These are phyloP conservation scores for Bombus ignitus DNA, from an alignment of 1,140 invertebrate genomes.

Conservation along the genomic window DNA sequence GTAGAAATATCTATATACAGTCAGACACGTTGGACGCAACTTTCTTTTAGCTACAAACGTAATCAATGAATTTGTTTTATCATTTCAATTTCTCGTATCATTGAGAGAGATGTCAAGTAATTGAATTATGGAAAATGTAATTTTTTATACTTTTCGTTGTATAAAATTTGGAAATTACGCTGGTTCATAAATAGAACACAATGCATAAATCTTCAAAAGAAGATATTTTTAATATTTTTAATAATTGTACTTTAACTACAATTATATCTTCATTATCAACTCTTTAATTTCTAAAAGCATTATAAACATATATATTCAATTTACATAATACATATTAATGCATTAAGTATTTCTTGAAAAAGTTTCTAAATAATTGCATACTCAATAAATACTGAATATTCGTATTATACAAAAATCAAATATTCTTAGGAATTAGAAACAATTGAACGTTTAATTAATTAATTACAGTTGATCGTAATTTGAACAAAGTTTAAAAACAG, in stretches of 20 bases:
- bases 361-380: not conserved
- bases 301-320: not conserved
- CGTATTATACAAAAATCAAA: not conserved
- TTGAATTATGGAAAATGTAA: constrained; percentile 8
- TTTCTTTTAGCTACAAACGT: constrained; percentile 19
- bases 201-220: not conserved
- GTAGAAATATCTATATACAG: not conserved
- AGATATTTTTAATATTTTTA: not conserved
- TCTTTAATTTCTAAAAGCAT: not conserved
- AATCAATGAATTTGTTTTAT: constrained; percentile 40
- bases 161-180: not conserved
- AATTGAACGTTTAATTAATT: not conserved
- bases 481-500: not conserved
- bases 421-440: not conserved
- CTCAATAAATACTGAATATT: not conserved
- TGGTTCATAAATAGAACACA: not conserved
- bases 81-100: not conserved
- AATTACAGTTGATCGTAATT: not conserved
- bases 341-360: not conserved
- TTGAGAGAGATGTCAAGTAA: not conserved
- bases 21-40: not conserved
- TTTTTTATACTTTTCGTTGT: not conserved
- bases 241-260: not conserved
- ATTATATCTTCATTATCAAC: not conserved
- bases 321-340: not conserved